These are phyloP conservation scores for Ophioninae sp. DNA, from an alignment of 2,888 invertebrate species.

Conservation along the genomic window DNA sequence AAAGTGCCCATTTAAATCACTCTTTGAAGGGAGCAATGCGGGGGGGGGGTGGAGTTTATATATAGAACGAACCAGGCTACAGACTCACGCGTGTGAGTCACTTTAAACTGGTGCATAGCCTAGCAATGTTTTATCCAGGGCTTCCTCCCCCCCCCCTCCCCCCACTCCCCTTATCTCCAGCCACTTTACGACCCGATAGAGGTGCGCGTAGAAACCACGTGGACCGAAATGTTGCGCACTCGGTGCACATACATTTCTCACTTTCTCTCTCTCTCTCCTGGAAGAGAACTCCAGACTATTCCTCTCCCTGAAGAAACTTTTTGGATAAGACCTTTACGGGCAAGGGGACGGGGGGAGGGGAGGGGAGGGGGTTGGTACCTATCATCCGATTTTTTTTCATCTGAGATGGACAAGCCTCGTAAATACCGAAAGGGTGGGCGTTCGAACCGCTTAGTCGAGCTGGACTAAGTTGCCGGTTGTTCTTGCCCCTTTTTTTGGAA, in stretches of 20 bases:
- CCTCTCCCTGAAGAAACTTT: slow-evolving; percentile 34
- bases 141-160: slow-evolving; percentile 15
- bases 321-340: slow-evolving; percentile 45
- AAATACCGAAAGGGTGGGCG: slow-evolving; percentile 58
- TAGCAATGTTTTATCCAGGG: slow-evolving; percentile 49
- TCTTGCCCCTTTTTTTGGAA: background rate
- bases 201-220: slow-evolving; percentile 34
- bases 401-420: slow-evolving; percentile 50
- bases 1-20: slow-evolving; percentile 73
- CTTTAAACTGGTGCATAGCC: slow-evolving; percentile 43
- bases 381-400: slow-evolving; percentile 43
- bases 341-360: background rate
- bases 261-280: background rate
- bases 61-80: background rate
- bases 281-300: slow-evolving; percentile 1
- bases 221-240: slow-evolving; percentile 41
- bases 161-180: slow-evolving; percentile 53
- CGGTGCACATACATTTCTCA: slow-evolving; percentile 31
- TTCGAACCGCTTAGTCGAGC: slow-evolving; percentile 27
- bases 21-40: slow-evolving; percentile 50
- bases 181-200: slow-evolving; percentile 57
- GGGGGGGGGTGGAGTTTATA: slow-evolving; percentile 8
- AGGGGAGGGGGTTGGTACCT: slow-evolving; percentile 39
- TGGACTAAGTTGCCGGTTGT: slow-evolving; percentile 10
- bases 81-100: slow-evolving; percentile 43